Base-by-base conservation (phyloP, 1,140 invertebrate genomes). In the Drosophila tristis region DNA sequence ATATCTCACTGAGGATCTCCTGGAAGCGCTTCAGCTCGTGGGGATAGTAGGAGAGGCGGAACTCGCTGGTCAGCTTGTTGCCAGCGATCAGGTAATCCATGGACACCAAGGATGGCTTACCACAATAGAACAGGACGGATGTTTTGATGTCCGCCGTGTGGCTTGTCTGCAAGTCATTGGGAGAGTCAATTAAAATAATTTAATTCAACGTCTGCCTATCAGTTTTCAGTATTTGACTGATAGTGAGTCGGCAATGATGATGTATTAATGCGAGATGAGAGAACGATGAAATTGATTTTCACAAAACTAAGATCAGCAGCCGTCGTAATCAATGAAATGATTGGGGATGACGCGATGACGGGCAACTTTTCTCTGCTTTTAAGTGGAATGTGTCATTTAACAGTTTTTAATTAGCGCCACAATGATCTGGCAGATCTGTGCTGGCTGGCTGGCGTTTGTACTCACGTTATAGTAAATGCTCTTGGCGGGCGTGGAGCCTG, bases 381-480 rank as follows among this genome's bases (percentile, higher is more conserved):
- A 7, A 60, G 63, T 56, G 64, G 44, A 50, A 77, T 50, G 56
- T 78, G 78, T 49, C 45, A 49, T 73, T 74, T 72, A 82, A 90
- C 73, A 66, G 50, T 67, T 78, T 82, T 78, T 80, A 80, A 85
- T 85, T 77, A 59, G 45, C 20, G 5, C 31, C 31, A 26, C 15
- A 4, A 23, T 62, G 57, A 50, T 44, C 35, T 57, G 55, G 62
- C 44, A 56, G 4, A 47, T 60, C 5, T 13, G 7, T 8, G 29
- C 35, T 11, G 29, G 25, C 9, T 51, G 20, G 20, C 23, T 25
- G 23, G 20, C 20, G 20, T 47, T 29, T 49, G 6, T 56, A 93
- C 94, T 95, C 93, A 97, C 97, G 90, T 97, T 97, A 81, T 98
- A 98, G 92, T 97, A 98, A 80, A 98, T 95, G 75, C 96, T 96